Conservation (phyloP, 2,888 invertebrate genomes). For the Eupithecia subfuscata region DNA sequence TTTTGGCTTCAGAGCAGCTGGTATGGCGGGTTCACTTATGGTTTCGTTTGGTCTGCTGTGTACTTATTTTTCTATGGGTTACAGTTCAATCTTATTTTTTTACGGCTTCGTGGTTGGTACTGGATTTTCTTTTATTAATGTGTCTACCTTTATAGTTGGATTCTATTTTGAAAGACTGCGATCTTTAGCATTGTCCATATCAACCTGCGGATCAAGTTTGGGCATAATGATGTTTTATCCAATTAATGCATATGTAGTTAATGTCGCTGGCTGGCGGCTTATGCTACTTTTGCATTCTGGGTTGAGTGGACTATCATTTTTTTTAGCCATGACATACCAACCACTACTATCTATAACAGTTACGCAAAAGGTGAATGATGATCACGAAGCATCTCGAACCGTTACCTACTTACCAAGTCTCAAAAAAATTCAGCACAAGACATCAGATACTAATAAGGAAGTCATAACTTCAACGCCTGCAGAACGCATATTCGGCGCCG, state of each 20-base stretch:
- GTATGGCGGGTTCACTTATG: conserved; percentile 70
- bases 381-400: conserved; percentile 59
- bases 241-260: conserved; percentile 62
- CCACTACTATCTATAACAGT: conserved; percentile 72
- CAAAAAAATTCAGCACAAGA: neutral
- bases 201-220: conserved; percentile 68
- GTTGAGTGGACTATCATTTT: conserved; percentile 66
- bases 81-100: conserved; percentile 59
- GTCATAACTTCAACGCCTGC: conserved; percentile 51
- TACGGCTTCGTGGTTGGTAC: conserved; percentile 69
- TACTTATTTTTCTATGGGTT: conserved; percentile 64
- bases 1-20: conserved; percentile 73
- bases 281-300: conserved; percentile 70
- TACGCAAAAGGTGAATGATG: conserved; percentile 60
- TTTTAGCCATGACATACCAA: conserved; percentile 68
- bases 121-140: conserved; percentile 69
- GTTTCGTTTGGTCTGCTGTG: conserved; percentile 62
- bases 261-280: conserved; percentile 69
- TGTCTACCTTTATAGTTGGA: conserved; percentile 72
- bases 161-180: conserved; percentile 77
- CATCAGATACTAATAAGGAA: conserved; percentile 30
- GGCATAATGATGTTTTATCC: conserved; percentile 71
- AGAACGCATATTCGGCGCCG: conserved; percentile 53
- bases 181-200: conserved; percentile 68
- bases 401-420: conserved; percentile 74